A percentile compares a stretch with the other conserved stretches of the same genome.
Conservation (phyloP, 2,888 invertebrate species). For the Apamea monoglypha region DNA sequence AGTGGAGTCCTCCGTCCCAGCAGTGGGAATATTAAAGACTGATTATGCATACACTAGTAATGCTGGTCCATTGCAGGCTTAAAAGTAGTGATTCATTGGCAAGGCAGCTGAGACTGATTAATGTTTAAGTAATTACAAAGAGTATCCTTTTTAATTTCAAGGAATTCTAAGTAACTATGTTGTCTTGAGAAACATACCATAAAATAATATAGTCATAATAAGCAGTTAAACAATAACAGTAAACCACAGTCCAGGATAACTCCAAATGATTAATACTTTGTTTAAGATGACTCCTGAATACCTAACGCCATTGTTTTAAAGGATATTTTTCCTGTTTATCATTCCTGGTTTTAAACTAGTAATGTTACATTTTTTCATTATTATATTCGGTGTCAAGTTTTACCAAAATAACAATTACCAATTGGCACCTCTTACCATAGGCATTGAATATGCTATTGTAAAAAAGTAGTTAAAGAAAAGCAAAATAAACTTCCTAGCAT, state of each 20-base stretch:
- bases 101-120: not conserved
- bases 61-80: not conserved
- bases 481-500: not conserved
- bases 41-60: not conserved
- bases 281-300: conserved; percentile 12
- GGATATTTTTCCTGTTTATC: conserved; percentile 37
- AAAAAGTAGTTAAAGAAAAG: not conserved
- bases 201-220: not conserved
- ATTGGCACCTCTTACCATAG: not conserved
- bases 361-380: not conserved
- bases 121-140: not conserved
- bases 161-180: not conserved
- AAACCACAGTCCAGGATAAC: conserved; percentile 43
- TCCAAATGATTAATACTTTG: conserved; percentile 19
- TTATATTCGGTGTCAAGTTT: not conserved
- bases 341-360: not conserved
- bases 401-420: not conserved
- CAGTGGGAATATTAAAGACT: not conserved
- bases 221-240: not conserved
- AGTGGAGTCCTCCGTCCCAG: not conserved
- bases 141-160: conserved; percentile 2
- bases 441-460: not conserved
- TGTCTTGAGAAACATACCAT: conserved; percentile 7
- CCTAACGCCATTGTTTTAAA: conserved; percentile 15
- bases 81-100: not conserved